Evolutionary conservation across 2,797 vertebrate genomes (phyloP).

Genomic region (Moxostoma hubbsi): DNA sequence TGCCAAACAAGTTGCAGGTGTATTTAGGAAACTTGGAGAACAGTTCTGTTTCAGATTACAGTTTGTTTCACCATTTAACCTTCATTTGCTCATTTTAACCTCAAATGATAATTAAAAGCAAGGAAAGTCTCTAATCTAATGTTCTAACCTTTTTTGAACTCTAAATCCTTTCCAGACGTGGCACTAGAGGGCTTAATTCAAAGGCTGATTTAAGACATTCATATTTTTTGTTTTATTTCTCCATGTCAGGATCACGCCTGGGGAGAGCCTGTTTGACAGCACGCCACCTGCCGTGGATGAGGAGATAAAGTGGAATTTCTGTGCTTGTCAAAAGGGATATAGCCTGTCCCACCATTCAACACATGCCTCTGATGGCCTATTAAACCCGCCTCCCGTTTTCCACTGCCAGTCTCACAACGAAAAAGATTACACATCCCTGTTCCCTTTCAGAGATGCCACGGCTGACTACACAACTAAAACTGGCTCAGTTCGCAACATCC

Average conservation of each 20-base stretch:
- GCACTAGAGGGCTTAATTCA: conserved; percentile 56
- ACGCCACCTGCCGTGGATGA: conserved; percentile 56
- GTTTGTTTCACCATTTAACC: conserved; percentile 52
- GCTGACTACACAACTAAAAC: conserved; percentile 72
- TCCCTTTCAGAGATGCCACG: conserved; percentile 78
- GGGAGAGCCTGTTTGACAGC: conserved; percentile 82
- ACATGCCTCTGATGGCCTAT: conserved; percentile 53
- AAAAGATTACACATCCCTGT: conserved; percentile 78
- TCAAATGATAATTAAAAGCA: conserved; percentile 33
- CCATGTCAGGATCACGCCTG: conserved; percentile 76
- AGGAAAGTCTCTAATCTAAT: conserved; percentile 52
- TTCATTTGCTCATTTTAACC: conserved; percentile 49
- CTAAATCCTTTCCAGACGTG: conserved; percentile 55
- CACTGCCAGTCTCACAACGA: conserved; percentile 70
- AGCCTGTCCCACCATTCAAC: conserved; percentile 38
- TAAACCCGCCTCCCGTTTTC: conserved; percentile 51
- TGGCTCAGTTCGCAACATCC: conserved; percentile 57
- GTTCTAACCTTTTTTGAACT: conserved; percentile 60
- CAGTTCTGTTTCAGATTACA: conserved; percentile 45
- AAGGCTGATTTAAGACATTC: conserved; percentile 52
- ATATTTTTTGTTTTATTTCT: conserved; percentile 50
- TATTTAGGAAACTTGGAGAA: background rate
- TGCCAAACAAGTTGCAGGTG: background rate
- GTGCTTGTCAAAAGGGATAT: conserved; percentile 70
- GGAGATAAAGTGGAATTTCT: conserved; percentile 71